Evolutionary conservation across 2,113 vertebrate species (phyloP).

Genomic region (Centropristis striata): DNA sequence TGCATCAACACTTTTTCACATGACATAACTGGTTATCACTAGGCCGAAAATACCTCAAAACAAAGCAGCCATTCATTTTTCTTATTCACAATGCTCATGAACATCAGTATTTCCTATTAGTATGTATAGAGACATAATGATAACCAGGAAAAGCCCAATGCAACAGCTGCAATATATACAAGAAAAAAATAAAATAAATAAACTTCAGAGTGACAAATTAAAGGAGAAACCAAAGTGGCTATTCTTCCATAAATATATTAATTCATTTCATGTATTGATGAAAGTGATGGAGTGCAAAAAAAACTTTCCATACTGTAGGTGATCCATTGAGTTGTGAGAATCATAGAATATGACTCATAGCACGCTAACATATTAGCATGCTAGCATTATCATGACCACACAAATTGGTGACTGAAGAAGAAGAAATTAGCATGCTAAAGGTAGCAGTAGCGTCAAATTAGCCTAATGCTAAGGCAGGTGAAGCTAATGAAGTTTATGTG

Average conservation of each 20-base stretch:
- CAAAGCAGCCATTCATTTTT: conserved; percentile 34
- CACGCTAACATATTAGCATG: not conserved
- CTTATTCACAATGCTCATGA: conserved; percentile 5
- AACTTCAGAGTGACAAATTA: not conserved
- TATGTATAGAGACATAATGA: not conserved
- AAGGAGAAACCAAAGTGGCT: not conserved
- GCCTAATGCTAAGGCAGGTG: not conserved
- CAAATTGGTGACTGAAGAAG: no score
- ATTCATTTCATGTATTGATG: no score
- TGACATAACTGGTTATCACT: not conserved
- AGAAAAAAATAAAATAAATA: not conserved
- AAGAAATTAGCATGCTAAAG: not conserved
- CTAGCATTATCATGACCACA: no score
- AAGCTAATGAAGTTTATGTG: not conserved
- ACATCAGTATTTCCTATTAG: conserved; percentile 32
- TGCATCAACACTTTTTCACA: not conserved
- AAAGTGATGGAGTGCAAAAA: no score
- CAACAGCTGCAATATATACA: not conserved
- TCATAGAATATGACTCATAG: no score
- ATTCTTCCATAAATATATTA: no score
- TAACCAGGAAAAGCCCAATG: not conserved
- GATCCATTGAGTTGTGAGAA: no score
- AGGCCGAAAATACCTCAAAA: not conserved
- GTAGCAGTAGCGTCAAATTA: not conserved
- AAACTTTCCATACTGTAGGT: no score